Evolutionary conservation across 2,797 vertebrate species (phyloP).

Genomic region (Calcarius lapponicus): DNA sequence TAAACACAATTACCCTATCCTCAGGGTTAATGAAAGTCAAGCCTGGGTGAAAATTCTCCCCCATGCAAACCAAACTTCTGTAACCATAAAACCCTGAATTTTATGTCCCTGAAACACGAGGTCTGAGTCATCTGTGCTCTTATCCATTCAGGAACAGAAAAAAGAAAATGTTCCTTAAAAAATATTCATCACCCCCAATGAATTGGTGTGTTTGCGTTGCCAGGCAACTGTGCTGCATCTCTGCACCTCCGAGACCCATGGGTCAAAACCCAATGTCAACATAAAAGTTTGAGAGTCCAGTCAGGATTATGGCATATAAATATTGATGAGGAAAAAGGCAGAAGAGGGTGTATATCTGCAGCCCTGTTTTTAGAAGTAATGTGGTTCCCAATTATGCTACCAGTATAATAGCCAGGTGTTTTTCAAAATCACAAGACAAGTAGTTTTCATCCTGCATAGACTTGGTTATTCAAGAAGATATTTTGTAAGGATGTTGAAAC

Average conservation of each 20-base stretch:
- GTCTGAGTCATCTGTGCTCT: not conserved
- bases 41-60: not conserved
- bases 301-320: slow-evolving; percentile 1
- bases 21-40: not conserved
- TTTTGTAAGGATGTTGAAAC: not conserved
- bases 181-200: not conserved
- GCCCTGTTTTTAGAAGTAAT: not conserved
- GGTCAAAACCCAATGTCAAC: slow-evolving; percentile 24
- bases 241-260: not conserved
- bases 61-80: not conserved
- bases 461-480: not conserved
- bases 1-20: not conserved
- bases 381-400: not conserved
- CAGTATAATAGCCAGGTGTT: not conserved
- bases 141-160: not conserved
- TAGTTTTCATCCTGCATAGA: not conserved
- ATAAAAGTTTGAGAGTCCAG: slow-evolving; percentile 19
- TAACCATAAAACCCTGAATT: not conserved
- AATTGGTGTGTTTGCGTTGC: slow-evolving; percentile 19
- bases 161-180: not conserved
- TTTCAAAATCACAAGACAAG: not conserved
- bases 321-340: not conserved
- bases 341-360: not conserved
- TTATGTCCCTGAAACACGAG: not conserved
- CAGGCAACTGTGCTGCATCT: slow-evolving; percentile 33